Conservation (phyloP, 1,140 invertebrate species). For the Lethrus apterus region DNA sequence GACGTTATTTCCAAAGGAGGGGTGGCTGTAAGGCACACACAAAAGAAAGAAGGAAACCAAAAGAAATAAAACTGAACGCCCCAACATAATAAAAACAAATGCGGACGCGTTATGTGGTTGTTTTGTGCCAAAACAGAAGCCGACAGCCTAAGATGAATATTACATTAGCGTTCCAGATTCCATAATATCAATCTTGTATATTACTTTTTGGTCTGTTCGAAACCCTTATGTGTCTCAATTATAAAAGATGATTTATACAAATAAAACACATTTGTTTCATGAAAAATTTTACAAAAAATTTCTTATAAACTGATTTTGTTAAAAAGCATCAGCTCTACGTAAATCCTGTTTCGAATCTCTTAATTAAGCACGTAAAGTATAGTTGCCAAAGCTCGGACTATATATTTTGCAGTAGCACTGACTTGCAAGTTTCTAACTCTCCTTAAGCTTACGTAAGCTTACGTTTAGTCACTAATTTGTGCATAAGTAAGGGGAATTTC, state of each 20-base stretch:
- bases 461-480: slow-evolving; percentile 17
- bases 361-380: background rate
- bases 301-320: no score
- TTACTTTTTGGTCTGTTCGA: slow-evolving; percentile 20
- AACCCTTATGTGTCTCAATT: slow-evolving; percentile 22
- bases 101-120: slow-evolving; percentile 8
- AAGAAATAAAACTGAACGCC: slow-evolving; percentile 1
- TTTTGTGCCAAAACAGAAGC: slow-evolving; percentile 19
- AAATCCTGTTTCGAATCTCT: no score
- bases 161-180: slow-evolving; percentile 14
- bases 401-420: slow-evolving; percentile 9
- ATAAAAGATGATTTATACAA: slow-evolving; percentile 19
- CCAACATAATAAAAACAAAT: slow-evolving; percentile 6
- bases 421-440: slow-evolving; percentile 14
- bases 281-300: background rate
- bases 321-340: no score
- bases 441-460: slow-evolving; percentile 17
- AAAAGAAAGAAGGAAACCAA: slow-evolving; percentile 1
- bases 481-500: slow-evolving; percentile 16
- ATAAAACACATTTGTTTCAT: background rate
- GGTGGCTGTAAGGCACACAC: slow-evolving; percentile 11
- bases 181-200: slow-evolving; percentile 23
- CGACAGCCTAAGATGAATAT: slow-evolving; percentile 14
- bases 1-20: background rate
- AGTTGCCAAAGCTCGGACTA: slow-evolving; percentile 1